phyloP scores from a whole-genome alignment of 2,113 vertebrate genomes.

The Syngnathus typhle region DNA sequence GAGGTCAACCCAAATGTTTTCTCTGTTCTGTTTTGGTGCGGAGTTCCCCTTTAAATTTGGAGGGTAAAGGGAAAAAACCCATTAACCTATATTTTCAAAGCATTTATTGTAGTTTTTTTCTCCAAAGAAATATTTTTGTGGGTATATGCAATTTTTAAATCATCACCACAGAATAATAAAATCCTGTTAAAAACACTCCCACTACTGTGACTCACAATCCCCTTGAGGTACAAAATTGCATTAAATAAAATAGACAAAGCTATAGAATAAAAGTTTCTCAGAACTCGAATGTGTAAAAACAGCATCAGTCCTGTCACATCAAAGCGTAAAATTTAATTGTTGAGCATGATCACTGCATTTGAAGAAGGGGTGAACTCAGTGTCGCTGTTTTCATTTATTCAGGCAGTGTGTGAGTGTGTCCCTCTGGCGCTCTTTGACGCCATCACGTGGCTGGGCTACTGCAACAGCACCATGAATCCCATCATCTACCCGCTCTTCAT shows the following conservation, averaged over 20 bases:
- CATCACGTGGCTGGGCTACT: constrained; percentile 96
- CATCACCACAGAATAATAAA: background rate
- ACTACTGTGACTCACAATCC: background rate
- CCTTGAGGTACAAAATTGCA: background rate
- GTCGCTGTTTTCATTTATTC: background rate
- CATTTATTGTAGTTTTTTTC: too few species aligned
- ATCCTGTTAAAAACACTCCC: background rate
- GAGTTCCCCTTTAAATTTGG: too few species aligned
- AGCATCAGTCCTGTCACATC: too few species aligned
- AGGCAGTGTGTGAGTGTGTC: constrained; percentile 86
- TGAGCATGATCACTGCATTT: background rate
- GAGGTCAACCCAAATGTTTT: too few species aligned
- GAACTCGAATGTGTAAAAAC: background rate
- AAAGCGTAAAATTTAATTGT: background rate
- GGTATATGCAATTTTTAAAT: background rate
- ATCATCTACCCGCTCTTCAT: constrained; percentile 98
- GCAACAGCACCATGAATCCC: constrained; percentile 98
- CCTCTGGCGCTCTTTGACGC: constrained; percentile 80
- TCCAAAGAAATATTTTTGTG: too few species aligned
- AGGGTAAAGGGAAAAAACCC: too few species aligned
- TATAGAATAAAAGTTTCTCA: background rate
- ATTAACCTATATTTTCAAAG: too few species aligned
- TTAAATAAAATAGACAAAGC: background rate
- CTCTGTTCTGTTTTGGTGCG: too few species aligned
- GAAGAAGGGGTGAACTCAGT: background rate